Conservation (phyloP, 35 echinoderm and acorn worm genomes). For the Strongylocentrotus purpuratus region DNA sequence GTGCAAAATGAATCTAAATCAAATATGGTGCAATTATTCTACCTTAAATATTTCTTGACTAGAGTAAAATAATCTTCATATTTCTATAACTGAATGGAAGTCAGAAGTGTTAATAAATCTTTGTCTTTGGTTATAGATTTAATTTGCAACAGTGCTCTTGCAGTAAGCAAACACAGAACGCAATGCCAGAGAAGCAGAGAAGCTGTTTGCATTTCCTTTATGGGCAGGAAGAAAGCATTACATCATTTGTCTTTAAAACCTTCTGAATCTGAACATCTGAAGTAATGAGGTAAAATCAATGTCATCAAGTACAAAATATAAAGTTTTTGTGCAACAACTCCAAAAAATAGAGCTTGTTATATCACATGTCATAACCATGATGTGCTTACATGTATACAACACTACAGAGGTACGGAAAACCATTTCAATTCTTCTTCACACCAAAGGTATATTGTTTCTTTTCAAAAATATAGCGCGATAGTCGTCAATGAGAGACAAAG, state of each 20-base stretch:
- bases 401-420: background rate
- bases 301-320: background rate
- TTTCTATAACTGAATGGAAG: background rate
- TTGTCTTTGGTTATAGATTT: background rate
- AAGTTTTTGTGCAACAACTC: background rate
- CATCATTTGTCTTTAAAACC: background rate
- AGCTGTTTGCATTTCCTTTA: background rate
- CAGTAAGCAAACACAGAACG: background rate
- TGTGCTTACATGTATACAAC: background rate
- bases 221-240: background rate
- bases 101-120: background rate
- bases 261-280: background rate
- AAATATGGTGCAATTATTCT: background rate
- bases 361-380: background rate
- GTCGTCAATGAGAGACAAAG: background rate
- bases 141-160: too few relatives aligned
- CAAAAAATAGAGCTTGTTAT: background rate
- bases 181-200: background rate
- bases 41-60: background rate
- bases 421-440: background rate
- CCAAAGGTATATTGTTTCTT: background rate
- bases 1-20: background rate
- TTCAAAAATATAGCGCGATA: too few relatives aligned
- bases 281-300: slow-evolving; percentile 3
- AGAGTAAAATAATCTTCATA: background rate